Percentiles rank a stretch among this genome's conserved stretches.
phyloP scores from a whole-genome alignment of 1,140 invertebrate genomes.

The Drosophila sp. region DNA sequence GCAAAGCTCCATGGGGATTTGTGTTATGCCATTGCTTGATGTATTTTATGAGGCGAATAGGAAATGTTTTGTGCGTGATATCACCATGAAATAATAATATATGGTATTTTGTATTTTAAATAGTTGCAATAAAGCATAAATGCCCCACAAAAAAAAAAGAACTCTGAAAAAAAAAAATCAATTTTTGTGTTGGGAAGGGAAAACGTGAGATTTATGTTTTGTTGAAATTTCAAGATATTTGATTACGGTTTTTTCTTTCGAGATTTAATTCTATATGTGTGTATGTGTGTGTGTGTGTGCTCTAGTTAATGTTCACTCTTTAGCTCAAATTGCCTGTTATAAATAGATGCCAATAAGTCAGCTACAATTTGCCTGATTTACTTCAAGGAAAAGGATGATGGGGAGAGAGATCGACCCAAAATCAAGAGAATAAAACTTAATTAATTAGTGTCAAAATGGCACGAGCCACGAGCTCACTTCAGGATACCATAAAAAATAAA shows the following conservation, averaged over 20 bases:
- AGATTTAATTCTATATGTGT: neutral
- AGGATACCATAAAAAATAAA: neutral
- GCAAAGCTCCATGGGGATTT: constrained; percentile 54
- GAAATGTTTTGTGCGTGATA: constrained; percentile 42
- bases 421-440: constrained; percentile 62
- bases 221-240: neutral
- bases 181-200: neutral
- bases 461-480: constrained; percentile 23
- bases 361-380: constrained; percentile 48
- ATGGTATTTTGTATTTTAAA: constrained; percentile 23
- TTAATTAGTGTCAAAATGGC: constrained; percentile 78
- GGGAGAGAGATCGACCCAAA: neutral
- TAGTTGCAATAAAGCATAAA: constrained; percentile 23
- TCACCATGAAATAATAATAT: constrained; percentile 46
- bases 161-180: no score
- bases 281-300: neutral
- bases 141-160: neutral
- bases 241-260: no score
- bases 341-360: constrained; percentile 39
- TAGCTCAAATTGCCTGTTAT: constrained; percentile 1
- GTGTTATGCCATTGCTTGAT: constrained; percentile 46
- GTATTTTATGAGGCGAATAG: constrained; percentile 55
- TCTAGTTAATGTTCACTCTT: neutral
- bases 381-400: neutral
- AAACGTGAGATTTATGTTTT: neutral